Conservation (phyloP, 1,140 invertebrate species). For the Lethrus apterus region DNA sequence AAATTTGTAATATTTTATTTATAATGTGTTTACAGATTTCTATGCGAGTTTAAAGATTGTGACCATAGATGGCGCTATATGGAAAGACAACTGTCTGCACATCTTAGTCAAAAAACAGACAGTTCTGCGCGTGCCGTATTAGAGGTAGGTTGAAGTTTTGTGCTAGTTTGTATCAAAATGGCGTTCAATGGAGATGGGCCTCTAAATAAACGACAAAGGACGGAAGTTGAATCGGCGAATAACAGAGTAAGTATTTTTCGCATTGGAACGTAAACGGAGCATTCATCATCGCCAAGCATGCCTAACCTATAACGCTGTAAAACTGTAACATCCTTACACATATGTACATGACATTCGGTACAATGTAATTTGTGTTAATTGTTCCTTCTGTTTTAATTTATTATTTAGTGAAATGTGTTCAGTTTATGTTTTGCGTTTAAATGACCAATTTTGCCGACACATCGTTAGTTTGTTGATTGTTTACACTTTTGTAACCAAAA, state of each 20-base stretch:
- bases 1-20: too few species aligned
- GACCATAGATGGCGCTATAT: too few species aligned
- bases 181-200: slow-evolving; percentile 48
- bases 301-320: too few species aligned
- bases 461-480: too few species aligned
- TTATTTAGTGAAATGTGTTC: neutral
- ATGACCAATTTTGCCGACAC: too few species aligned
- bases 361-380: slow-evolving; percentile 1
- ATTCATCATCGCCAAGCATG: neutral
- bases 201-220: slow-evolving; percentile 43
- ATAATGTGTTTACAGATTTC: too few species aligned
- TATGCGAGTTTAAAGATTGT: too few species aligned
- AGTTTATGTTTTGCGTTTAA: neutral
- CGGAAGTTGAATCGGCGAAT: slow-evolving; percentile 40
- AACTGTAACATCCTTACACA: too few species aligned
- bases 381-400: neutral
- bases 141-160: slow-evolving; percentile 26
- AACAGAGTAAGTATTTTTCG: slow-evolving; percentile 42
- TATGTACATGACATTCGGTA: too few species aligned
- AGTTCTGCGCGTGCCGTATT: slow-evolving; percentile 32
- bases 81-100: too few species aligned
- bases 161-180: slow-evolving; percentile 41
- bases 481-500: too few species aligned
- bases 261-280: neutral
- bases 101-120: slow-evolving; percentile 26